Evolutionary conservation across 2,888 invertebrate species (phyloP), one percentile per base, ranked within the genome.

Genomic region (Limnephilus lunatus): DNA sequence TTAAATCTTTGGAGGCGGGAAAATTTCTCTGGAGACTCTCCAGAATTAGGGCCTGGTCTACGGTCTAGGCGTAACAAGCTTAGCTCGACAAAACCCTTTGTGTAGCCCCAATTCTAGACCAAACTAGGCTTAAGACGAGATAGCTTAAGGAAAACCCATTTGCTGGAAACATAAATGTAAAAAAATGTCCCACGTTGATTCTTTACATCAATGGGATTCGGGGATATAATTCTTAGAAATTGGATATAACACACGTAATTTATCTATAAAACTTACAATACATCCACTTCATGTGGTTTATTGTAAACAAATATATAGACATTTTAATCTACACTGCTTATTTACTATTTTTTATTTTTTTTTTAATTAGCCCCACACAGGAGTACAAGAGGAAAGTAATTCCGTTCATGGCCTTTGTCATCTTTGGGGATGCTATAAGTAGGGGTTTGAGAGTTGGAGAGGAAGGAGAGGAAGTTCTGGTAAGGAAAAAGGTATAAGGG

Each of bases 91-190:
- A 90, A 48, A 85, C 83, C 90, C 83, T 90, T 83, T 90, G 82
- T 39, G 39, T 48, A 48, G 48, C 30, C 82, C 25, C 53, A 83
- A 53, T 81, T 82, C 88, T 31, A 48, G 83, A 81, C 35, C 30
- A 53, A 68, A 44, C 89, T 82, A 81, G 44, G 82, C 80, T 44
- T 89, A 48, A 91, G 88, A 53, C 68, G 80, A 53, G 80, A 30
- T 80, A 80, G 85, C 44, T 86, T 86, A 91, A 80, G 81, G n/a
- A 80, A 39, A 85, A 68, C 87, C 81, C 87, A 86, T 91, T 91
- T 81, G 86, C 87, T 88, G 87, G 91, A 48, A 68, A 87, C 44
- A 91, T 91, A 81, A 91, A 91, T 91, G 87, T 87, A 32, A 87
- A 91, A 87, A 81, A 83, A 35, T 83, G 83, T 89, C 31, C 81